Conservation (phyloP, 2,797 vertebrate species). For the Pseudochirops cupreus region DNA sequence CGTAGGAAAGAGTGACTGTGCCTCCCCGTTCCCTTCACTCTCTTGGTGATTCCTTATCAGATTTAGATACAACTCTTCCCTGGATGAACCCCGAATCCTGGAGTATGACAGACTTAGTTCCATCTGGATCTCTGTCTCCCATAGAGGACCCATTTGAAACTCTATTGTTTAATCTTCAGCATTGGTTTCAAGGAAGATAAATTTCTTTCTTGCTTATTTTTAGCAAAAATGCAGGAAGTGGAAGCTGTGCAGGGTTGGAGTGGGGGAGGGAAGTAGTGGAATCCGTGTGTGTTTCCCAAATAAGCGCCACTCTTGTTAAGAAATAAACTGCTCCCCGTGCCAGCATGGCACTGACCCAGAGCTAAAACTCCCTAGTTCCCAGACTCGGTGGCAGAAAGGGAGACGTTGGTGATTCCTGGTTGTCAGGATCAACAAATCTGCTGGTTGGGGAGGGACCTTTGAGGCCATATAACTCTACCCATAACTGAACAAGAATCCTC, state of each 20-base stretch:
- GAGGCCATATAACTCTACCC: background rate
- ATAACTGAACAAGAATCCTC: background rate
- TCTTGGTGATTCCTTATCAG: background rate
- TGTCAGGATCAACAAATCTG: background rate
- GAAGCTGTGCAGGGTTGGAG: slow-evolving; percentile 44
- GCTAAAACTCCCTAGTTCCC: background rate
- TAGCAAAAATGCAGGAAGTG: slow-evolving; percentile 68
- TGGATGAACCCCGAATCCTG: background rate
- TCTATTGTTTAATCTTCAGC: slow-evolving; percentile 48
- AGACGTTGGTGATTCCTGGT: background rate
- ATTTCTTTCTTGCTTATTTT: slow-evolving; percentile 72
- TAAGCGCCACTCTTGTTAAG: slow-evolving; percentile 17
- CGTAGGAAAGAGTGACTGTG: background rate
- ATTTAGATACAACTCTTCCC: background rate
- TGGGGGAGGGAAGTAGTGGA: background rate
- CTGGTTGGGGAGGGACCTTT: background rate
- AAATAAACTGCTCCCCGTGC: background rate
- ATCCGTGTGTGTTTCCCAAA: slow-evolving; percentile 64
- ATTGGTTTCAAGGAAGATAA: slow-evolving; percentile 41
- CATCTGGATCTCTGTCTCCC: background rate
- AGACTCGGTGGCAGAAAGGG: background rate
- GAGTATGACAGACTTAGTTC: background rate
- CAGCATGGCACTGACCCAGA: slow-evolving; percentile 6
- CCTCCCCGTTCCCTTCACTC: background rate
- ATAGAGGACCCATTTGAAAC: background rate